A percentile compares a stretch with the other conserved stretches of the same genome.
Conservation (phyloP, 2,797 vertebrate genomes). For the Crenichthys baileyi region DNA sequence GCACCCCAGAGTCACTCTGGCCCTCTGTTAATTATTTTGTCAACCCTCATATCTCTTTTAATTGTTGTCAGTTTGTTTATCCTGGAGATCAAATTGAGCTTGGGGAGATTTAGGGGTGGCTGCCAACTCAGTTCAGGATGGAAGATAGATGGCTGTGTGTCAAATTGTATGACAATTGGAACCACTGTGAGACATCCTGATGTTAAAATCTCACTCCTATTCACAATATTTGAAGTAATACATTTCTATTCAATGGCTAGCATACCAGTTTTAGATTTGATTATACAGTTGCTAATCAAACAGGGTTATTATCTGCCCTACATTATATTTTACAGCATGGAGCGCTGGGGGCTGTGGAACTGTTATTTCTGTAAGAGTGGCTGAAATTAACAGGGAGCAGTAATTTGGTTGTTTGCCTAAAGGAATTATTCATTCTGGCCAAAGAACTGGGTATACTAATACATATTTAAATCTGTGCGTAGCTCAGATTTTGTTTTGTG, state of each 20-base stretch:
- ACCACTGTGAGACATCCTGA: slow-evolving; percentile 19
- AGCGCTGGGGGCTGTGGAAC: slow-evolving; percentile 43
- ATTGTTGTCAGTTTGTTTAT: slow-evolving; percentile 78
- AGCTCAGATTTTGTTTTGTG: not conserved
- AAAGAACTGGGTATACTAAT: not conserved
- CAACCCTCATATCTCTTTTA: slow-evolving; percentile 78
- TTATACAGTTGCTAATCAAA: slow-evolving; percentile 42
- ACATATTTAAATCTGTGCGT: not conserved
- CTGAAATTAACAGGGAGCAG: slow-evolving; percentile 38
- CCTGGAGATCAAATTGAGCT: slow-evolving; percentile 73
- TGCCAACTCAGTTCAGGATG: slow-evolving; percentile 65
- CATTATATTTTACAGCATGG: slow-evolving; percentile 49
- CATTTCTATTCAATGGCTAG: slow-evolving; percentile 27
- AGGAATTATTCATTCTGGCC: not conserved
- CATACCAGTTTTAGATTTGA: slow-evolving; percentile 38
- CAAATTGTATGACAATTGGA: slow-evolving; percentile 54
- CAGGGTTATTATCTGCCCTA: slow-evolving; percentile 26
- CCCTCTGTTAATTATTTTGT: slow-evolving; percentile 79
- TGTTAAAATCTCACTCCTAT: slow-evolving; percentile 41
- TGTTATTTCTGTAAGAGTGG: slow-evolving; percentile 46
- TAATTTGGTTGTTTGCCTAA: slow-evolving; percentile 39
- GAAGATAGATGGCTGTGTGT: slow-evolving; percentile 66
- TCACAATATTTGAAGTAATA: slow-evolving; percentile 24
- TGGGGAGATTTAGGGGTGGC: slow-evolving; percentile 60
- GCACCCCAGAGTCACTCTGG: slow-evolving; percentile 52